Evolutionary conservation across 1,140 invertebrate genomes (phyloP).

Genomic region (Drosophila carrolli): DNA sequence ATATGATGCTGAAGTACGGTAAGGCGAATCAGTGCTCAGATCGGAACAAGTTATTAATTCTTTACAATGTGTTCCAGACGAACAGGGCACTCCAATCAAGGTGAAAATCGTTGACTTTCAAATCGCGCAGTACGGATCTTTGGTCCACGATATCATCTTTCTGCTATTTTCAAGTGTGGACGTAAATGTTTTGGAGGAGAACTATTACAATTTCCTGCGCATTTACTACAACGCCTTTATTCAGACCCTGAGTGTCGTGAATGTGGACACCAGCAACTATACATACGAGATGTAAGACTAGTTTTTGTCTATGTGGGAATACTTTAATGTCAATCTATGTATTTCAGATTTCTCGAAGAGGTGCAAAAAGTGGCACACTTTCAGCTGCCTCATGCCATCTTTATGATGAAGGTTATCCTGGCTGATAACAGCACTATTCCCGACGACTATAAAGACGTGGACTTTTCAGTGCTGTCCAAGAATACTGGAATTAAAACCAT

Average conservation of each 20-base stretch:
- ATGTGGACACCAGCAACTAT: constrained; percentile 59
- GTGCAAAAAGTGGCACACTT: constrained; percentile 59
- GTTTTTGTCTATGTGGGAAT: not conserved
- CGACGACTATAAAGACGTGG: constrained; percentile 72
- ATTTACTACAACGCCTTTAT: constrained; percentile 86
- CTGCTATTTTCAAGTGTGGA: constrained; percentile 86
- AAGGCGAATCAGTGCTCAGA: not conserved
- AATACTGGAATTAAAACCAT: constrained; percentile 58
- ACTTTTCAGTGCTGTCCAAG: constrained; percentile 55
- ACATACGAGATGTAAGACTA: constrained; percentile 55
- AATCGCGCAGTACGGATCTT: constrained; percentile 85
- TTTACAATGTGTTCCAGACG: constrained; percentile 27
- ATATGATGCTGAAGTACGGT: constrained; percentile 86
- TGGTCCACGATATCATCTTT: constrained; percentile 86
- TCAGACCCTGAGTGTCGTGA: constrained; percentile 62
- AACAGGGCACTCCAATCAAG: constrained; percentile 79
- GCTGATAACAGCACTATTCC: constrained; percentile 68
- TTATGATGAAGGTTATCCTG: constrained; percentile 76
- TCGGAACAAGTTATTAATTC: not conserved
- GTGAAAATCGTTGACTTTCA: constrained; percentile 89
- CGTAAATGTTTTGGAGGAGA: constrained; percentile 79
- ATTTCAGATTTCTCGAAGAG: constrained; percentile 67
- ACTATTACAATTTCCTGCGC: constrained; percentile 85
- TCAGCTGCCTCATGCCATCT: constrained; percentile 69
- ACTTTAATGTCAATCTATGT: not conserved